phyloP scores from a whole-genome alignment of 2,797 vertebrate species.

The Glossophaga mutica region DNA sequence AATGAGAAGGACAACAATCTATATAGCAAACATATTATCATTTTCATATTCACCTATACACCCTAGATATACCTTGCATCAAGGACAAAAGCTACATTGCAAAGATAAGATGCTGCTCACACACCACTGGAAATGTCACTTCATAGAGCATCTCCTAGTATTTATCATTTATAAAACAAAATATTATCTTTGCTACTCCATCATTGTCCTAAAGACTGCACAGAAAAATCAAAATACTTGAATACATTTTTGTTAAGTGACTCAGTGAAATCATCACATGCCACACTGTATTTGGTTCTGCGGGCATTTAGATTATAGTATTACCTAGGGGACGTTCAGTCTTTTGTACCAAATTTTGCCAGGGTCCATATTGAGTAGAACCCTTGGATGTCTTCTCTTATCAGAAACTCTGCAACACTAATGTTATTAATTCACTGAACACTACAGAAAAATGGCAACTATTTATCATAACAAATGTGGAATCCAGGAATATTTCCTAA shows the following conservation, averaged over 20 bases:
- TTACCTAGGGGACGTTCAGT: background rate
- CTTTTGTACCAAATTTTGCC: background rate
- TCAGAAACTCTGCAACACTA: background rate
- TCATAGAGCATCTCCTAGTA: background rate
- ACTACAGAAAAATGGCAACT: background rate
- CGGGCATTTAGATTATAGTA: background rate
- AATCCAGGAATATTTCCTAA: background rate
- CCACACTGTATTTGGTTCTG: background rate
- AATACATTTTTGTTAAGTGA: background rate
- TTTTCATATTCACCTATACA: background rate
- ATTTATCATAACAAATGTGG: background rate
- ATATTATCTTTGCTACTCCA: background rate
- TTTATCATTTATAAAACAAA: conserved; percentile 5
- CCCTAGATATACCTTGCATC: background rate
- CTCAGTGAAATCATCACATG: background rate
- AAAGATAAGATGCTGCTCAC: background rate
- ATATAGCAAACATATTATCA: background rate
- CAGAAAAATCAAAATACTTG: background rate
- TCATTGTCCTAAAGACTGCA: background rate
- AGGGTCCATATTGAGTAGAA: background rate
- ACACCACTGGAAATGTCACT: background rate
- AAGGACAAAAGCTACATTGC: background rate
- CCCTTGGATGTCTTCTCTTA: background rate
- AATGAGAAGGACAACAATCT: conserved; percentile 3
- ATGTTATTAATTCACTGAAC: background rate